Evolutionary conservation across 2,113 vertebrate genomes (phyloP), one percentile per base, ranked within the genome.

Genomic region (Willisornis vidua): DNA sequence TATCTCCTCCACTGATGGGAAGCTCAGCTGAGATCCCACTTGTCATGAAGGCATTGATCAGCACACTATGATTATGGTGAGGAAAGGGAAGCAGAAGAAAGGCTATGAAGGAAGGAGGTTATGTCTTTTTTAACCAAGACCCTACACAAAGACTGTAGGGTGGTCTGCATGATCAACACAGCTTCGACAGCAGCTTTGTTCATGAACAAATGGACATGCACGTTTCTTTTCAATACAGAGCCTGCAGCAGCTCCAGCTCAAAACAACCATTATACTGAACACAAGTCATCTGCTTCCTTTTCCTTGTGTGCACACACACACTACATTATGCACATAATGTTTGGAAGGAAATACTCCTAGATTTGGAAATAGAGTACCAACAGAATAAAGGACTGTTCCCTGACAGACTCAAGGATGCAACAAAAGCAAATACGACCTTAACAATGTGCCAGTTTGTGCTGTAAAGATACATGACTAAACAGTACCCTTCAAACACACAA

Each of bases 341-440:
- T 75, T 65, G 49, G 57, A 80, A 93, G 79, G 73, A 89, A 51
- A 68, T 33, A 35, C 19, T 86, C 6, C 4, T 68, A 68, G 74
- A 90, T 81, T 88, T 78, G 54, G 61, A 92, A 84, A 84, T 39
- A 81, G 73, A 92, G 43, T 33, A 78, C 61, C 92, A 81, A 80
- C 13, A 59, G 48, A 93, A 86, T 17, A 86, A 87, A 86, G 65
- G 22, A 63, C 62, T 87, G 77, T 58, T 90, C 51, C 3, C 2
- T 23, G 17, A 86, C 8, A 87, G 75, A 74, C 31, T 71, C 55
- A 31, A 49, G 57, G 57, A 86, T 19, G 2, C 72, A 72, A 51
- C 70, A 77, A 96, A 94, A 80, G 63, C 65, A 93, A 92, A 66
- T 43, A 83, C 43, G 85, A 78, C 66, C 83, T 90, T 88, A 81